These are phyloP conservation scores for Mellilla xanthometata DNA, from an alignment of 2,888 invertebrate genomes.

Conservation along the genomic window DNA sequence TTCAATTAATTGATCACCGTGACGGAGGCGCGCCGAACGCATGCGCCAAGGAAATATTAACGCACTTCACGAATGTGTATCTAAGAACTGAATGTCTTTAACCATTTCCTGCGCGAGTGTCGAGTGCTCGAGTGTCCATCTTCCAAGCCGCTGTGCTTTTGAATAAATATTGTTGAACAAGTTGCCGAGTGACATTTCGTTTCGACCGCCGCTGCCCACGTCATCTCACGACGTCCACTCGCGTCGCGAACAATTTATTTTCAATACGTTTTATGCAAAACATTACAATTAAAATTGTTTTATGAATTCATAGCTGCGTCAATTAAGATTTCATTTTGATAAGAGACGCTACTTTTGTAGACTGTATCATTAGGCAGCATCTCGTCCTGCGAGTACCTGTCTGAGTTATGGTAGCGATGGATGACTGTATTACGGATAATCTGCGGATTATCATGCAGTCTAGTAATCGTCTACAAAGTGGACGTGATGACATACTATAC, in stretches of 20 bases:
- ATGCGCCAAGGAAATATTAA: constrained; percentile 60
- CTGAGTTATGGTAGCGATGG: constrained; percentile 49
- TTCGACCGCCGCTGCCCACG: constrained; percentile 57
- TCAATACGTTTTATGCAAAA: constrained; percentile 69
- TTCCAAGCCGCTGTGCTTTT: constrained; percentile 65
- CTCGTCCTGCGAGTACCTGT: constrained; percentile 42
- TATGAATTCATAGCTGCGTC: constrained; percentile 67
- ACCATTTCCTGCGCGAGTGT: constrained; percentile 70
- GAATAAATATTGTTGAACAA: constrained; percentile 78
- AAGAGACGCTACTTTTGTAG: constrained; percentile 60
- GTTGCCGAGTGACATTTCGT: constrained; percentile 76
- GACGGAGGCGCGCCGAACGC: constrained; percentile 38
- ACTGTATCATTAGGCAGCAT: constrained; percentile 60
- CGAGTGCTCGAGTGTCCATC: constrained; percentile 71
- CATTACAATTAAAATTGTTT: constrained; percentile 74
- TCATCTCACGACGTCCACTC: constrained; percentile 54
- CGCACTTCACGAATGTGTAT: constrained; percentile 63
- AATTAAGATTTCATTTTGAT: constrained; percentile 78
- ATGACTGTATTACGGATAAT: constrained; percentile 36
- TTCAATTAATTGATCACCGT: constrained; percentile 67
- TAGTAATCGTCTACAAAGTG: constrained; percentile 33
- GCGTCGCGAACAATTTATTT: constrained; percentile 64
- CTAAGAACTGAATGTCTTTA: constrained; percentile 76
- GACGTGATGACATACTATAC: constrained; percentile 25
- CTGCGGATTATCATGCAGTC: constrained; percentile 29